phyloP scores from a whole-genome alignment of 2,797 vertebrate genomes.

The Protosalanx chinensis region DNA sequence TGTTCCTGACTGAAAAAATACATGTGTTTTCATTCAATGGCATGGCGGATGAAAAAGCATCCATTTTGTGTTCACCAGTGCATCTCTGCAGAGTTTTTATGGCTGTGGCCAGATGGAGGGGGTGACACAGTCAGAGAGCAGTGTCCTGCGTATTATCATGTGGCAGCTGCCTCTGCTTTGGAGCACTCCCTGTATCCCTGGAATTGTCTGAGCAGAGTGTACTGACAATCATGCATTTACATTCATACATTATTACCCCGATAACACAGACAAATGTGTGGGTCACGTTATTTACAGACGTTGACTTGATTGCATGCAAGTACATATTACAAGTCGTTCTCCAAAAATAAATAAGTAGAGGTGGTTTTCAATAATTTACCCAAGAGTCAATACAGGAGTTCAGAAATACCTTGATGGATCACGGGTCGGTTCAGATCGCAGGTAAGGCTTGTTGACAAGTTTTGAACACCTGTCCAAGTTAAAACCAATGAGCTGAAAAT shows the following conservation, averaged over 20 bases:
- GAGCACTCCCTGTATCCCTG: slow-evolving; percentile 39
- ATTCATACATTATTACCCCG: slow-evolving; percentile 37
- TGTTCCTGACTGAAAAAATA: slow-evolving; percentile 18
- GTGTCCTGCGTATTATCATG: slow-evolving; percentile 24
- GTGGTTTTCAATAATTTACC: slow-evolving; percentile 9
- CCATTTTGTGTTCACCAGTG: slow-evolving; percentile 37
- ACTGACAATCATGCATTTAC: slow-evolving; percentile 57
- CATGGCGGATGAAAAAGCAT: slow-evolving; percentile 30
- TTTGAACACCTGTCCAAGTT: not conserved
- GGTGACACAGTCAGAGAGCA: slow-evolving; percentile 48
- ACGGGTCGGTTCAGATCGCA: not conserved
- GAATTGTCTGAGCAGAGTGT: slow-evolving; percentile 57
- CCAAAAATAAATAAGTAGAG: slow-evolving; percentile 7
- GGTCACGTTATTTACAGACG: slow-evolving; percentile 57
- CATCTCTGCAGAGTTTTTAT: slow-evolving; percentile 64
- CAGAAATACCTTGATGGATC: slow-evolving; percentile 35
- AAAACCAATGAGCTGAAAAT: not conserved
- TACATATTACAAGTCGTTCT: slow-evolving; percentile 23
- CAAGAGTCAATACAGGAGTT: slow-evolving; percentile 56
- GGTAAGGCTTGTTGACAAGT: not conserved
- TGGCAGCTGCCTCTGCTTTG: slow-evolving; percentile 12
- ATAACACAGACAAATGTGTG: slow-evolving; percentile 39
- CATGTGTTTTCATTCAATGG: slow-evolving; percentile 9
- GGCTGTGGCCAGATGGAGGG: slow-evolving; percentile 65
- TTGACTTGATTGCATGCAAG: slow-evolving; percentile 59